Percentiles rank a stretch among this genome's conserved stretches.
phyloP scores from a whole-genome alignment of 2,797 vertebrate species.

The Pseudochaenichthys georgianus region DNA sequence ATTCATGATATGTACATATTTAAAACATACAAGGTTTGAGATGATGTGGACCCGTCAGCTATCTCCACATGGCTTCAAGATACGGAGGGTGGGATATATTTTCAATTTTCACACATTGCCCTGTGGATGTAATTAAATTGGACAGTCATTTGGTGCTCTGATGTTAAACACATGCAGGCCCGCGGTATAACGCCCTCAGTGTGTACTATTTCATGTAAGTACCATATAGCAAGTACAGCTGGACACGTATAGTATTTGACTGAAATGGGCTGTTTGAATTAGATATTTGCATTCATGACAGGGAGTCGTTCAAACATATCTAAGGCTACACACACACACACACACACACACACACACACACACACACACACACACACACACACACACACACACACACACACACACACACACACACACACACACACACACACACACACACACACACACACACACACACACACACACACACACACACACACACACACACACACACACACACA shows the following conservation, averaged over 20 bases:
- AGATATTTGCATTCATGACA: conserved; percentile 50
- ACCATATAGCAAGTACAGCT: background rate
- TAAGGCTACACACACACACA: too few relatives aligned
- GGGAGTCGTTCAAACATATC: conserved; percentile 39
- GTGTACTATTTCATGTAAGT: conserved; percentile 15
- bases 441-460: too few relatives aligned
- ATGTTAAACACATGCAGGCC: conserved; percentile 4
- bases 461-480: too few relatives aligned
- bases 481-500: too few relatives aligned
- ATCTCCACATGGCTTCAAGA: conserved; percentile 30
- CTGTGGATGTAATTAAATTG: conserved; percentile 59
- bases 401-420: too few relatives aligned
- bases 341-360: too few relatives aligned
- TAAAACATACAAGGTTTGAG: conserved; percentile 47
- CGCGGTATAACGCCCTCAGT: conserved; percentile 6
- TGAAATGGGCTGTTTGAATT: conserved; percentile 41
- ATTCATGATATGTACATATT: conserved; percentile 75
- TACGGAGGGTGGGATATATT: conserved; percentile 28
- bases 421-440: too few relatives aligned
- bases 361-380: too few relatives aligned
- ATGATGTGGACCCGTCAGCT: conserved; percentile 42
- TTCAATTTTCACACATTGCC: conserved; percentile 41
- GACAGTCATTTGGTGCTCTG: conserved; percentile 32
- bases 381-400: too few relatives aligned
- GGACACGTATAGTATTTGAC: conserved; percentile 2